Evolutionary conservation across 2,113 vertebrate species (phyloP).

Genomic region (Australoheros scitulus): DNA sequence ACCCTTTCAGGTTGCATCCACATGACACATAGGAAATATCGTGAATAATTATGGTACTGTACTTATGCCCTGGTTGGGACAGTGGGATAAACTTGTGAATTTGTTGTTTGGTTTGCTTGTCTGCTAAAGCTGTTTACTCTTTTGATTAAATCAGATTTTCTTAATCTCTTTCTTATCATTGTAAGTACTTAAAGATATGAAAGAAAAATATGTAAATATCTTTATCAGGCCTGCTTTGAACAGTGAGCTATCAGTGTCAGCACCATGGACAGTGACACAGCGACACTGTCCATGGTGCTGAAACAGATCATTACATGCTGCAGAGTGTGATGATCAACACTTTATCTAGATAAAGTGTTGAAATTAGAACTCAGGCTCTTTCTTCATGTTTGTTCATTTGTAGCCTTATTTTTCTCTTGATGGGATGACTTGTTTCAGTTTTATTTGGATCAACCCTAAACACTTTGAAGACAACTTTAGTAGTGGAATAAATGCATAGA

Average conservation of each 20-base stretch:
- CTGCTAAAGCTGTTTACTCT: not conserved
- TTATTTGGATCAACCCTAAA: not conserved
- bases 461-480: not conserved
- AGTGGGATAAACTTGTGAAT: not conserved
- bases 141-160: not conserved
- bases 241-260: not conserved
- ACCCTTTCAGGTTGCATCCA: not conserved
- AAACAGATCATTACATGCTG: not conserved
- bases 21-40: not conserved
- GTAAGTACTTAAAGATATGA: not conserved
- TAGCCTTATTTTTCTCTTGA: not conserved
- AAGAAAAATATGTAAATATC: not conserved
- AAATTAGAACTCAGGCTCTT: not conserved
- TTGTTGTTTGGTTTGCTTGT: not conserved
- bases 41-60: not conserved
- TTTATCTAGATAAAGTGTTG: not conserved
- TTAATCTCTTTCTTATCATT: not conserved
- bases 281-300: not conserved
- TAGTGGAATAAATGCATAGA: not conserved
- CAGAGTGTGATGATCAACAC: not conserved
- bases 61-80: not conserved
- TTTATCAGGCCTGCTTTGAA: not conserved
- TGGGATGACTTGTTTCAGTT: not conserved
- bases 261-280: not conserved
- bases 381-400: not conserved